Evolutionary conservation across 2,888 invertebrate genomes (phyloP).

Genomic region (Ellobium chinense): DNA sequence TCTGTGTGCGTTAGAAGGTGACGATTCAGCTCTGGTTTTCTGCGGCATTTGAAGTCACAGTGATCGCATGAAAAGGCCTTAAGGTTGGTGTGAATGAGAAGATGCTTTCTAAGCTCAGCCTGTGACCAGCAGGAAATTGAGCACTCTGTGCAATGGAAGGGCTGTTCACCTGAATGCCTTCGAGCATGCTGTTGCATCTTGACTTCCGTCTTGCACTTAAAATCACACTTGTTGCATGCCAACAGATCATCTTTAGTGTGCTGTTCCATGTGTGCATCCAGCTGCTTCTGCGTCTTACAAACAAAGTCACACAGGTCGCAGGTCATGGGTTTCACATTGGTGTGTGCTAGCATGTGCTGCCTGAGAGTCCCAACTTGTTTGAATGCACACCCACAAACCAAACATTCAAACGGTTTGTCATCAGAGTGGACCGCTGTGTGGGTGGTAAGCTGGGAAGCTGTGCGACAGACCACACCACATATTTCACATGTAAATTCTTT

Average conservation of each 20-base stretch:
- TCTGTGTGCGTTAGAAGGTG: slow-evolving; percentile 78
- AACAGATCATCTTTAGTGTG: neutral
- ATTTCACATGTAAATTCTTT: neutral
- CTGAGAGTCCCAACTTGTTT: neutral
- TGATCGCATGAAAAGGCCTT: neutral
- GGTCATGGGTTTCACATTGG: neutral
- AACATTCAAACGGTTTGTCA: neutral
- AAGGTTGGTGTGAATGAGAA: neutral
- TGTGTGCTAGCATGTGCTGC: slow-evolving; percentile 16
- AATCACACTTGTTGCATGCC: neutral
- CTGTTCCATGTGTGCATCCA: too few relatives aligned
- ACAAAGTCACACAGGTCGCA: neutral
- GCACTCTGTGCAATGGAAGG: neutral
- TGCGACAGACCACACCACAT: neutral
- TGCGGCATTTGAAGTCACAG: slow-evolving; percentile 49
- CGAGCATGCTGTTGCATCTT: neutral
- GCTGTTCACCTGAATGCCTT: neutral
- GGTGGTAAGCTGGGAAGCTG: neutral
- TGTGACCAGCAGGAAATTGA: neutral
- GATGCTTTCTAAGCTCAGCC: neutral
- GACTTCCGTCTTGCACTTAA: neutral
- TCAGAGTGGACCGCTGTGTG: neutral
- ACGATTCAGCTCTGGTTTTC: slow-evolving; percentile 75
- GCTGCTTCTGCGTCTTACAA: neutral
- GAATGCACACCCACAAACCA: slow-evolving; percentile 4